Conservation (phyloP, 2,113 vertebrate genomes). For the Acrocephalus arundinaceus region DNA sequence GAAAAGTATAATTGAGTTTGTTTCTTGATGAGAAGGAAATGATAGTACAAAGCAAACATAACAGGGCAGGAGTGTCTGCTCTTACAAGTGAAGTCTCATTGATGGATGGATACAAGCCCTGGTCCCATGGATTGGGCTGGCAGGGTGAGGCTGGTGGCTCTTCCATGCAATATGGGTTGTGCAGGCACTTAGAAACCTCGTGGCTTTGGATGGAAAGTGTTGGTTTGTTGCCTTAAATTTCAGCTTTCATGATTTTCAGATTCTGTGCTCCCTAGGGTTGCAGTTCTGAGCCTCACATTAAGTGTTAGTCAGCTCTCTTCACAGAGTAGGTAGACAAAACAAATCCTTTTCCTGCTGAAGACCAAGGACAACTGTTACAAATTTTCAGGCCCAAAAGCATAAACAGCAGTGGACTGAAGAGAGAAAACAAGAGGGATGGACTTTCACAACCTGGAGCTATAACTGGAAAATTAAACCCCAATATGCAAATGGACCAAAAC, state of each 20-base stretch:
- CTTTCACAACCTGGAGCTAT: neutral
- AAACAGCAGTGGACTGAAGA: neutral
- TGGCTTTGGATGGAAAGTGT: neutral
- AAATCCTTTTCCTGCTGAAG: neutral
- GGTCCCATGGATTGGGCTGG: neutral
- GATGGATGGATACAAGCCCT: neutral
- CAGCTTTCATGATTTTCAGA: neutral
- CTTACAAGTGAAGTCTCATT: rapidly evolving
- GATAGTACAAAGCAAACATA: neutral
- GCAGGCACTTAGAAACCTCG: rapidly evolving
- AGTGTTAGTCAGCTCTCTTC: neutral
- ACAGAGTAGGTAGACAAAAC: neutral
- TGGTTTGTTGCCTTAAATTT: neutral
- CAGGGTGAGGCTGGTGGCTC: rapidly evolving
- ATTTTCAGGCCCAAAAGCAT: neutral
- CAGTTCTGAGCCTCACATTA: neutral
- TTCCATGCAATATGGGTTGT: rapidly evolving
- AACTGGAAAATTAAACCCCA: neutral
- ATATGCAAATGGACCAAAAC: neutral
- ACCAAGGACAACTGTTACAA: neutral
- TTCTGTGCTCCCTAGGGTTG: neutral
- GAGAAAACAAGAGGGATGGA: neutral
- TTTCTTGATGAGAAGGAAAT: conserved; percentile 37
- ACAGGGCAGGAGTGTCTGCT: neutral
- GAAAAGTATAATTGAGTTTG: conserved; percentile 46